phyloP scores from a whole-genome alignment of 2,888 invertebrate genomes.

The Macrosoma leucophasiata region DNA sequence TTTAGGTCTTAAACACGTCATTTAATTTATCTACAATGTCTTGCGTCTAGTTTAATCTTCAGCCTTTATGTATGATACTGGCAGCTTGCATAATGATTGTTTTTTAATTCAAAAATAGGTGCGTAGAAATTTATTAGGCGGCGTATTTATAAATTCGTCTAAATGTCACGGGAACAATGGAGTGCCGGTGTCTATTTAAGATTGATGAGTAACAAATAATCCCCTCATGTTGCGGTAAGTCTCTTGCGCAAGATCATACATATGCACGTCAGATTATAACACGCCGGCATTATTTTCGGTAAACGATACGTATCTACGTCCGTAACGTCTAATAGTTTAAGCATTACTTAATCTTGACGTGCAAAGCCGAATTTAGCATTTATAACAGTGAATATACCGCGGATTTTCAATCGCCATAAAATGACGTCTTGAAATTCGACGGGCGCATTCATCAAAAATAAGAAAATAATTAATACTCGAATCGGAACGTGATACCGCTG shows the following conservation, averaged over 20 bases:
- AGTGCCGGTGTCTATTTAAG: conserved; percentile 63
- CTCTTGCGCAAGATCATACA: conserved; percentile 54
- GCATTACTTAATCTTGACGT: conserved; percentile 59
- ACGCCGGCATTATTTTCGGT: conserved; percentile 64
- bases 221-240: conserved; percentile 56
- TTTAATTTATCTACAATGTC: conserved; percentile 38
- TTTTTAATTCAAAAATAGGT: conserved; percentile 51
- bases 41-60: too few relatives aligned
- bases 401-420: conserved; percentile 49
- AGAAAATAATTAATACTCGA: conserved; percentile 73
- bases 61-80: conserved; percentile 39
- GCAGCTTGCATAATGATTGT: too few relatives aligned
- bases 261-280: conserved; percentile 64
- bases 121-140: conserved; percentile 40
- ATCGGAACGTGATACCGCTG: conserved; percentile 52
- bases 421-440: conserved; percentile 49
- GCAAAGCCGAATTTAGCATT: conserved; percentile 30
- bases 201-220: conserved; percentile 70
- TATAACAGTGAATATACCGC: too few relatives aligned
- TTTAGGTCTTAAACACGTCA: too few relatives aligned
- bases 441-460: conserved; percentile 66
- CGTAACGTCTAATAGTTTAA: conserved; percentile 64
- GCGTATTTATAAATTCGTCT: conserved; percentile 66
- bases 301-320: conserved; percentile 67
- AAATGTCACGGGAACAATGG: conserved; percentile 73